A percentile compares a stretch with the other conserved stretches of the same genome.
Conservation (phyloP, 2,888 invertebrate species). For the Trilocha varians region DNA sequence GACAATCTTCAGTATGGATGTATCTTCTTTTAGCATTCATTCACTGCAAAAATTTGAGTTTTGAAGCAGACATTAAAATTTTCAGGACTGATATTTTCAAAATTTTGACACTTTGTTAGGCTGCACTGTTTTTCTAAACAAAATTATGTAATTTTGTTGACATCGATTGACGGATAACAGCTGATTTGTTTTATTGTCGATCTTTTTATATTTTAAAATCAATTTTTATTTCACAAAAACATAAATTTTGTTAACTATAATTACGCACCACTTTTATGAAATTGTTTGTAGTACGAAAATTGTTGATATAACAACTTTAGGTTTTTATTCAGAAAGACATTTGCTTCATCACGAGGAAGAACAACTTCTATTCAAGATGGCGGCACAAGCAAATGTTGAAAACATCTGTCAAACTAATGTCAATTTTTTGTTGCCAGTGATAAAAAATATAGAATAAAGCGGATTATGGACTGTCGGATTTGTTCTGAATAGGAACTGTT, state of each 20-base stretch:
- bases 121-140: slow-evolving; percentile 72
- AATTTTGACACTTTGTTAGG: slow-evolving; percentile 56
- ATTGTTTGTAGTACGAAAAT: slow-evolving; percentile 23
- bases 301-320: slow-evolving; percentile 30
- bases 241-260: slow-evolving; percentile 24
- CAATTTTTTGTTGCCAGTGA: not conserved
- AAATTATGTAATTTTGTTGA: slow-evolving; percentile 75
- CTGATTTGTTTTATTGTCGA: slow-evolving; percentile 69
- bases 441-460: too few species aligned
- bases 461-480: too few species aligned
- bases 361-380: slow-evolving; percentile 66
- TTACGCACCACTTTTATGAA: slow-evolving; percentile 29
- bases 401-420: not conserved
- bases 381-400: slow-evolving; percentile 16
- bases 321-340: slow-evolving; percentile 54
- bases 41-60: slow-evolving; percentile 52
- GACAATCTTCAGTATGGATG: slow-evolving; percentile 42
- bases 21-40: slow-evolving; percentile 37
- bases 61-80: slow-evolving; percentile 43
- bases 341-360: slow-evolving; percentile 41
- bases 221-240: slow-evolving; percentile 17
- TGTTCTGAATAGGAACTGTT: too few species aligned
- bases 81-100: slow-evolving; percentile 58
- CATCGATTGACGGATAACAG: slow-evolving; percentile 75
- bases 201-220: slow-evolving; percentile 44